These are phyloP conservation scores for Aphaenogaster floridana DNA, from an alignment of 1,140 invertebrate genomes.

Conservation along the genomic window DNA sequence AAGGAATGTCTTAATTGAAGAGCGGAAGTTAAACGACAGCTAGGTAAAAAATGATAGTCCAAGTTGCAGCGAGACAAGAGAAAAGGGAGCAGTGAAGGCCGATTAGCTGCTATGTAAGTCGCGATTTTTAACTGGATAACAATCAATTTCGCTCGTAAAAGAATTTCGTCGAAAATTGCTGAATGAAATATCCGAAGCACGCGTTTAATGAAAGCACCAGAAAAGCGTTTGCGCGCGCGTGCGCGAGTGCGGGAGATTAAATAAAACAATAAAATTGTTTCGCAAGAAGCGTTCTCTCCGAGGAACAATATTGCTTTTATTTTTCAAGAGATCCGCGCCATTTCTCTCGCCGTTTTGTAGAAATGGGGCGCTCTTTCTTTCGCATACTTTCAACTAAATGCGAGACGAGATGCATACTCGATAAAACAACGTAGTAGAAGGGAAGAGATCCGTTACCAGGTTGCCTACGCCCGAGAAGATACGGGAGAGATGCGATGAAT, in stretches of 20 bases:
- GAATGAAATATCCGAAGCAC: constrained; percentile 54
- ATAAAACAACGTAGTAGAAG: constrained; percentile 25
- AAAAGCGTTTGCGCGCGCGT: constrained; percentile 11
- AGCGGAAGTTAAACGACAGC: neutral
- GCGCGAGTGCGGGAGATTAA: constrained; percentile 24
- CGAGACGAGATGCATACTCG: constrained; percentile 20
- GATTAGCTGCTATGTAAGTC: neutral
- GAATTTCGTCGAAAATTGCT: constrained; percentile 55
- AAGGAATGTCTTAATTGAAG: constrained; percentile 39
- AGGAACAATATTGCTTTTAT: constrained; percentile 61
- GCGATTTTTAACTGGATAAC: constrained; percentile 33
- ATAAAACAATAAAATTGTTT: constrained; percentile 65
- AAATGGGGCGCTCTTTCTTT: constrained; percentile 36
- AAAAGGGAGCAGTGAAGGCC: neutral
- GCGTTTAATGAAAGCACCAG: constrained; percentile 61
- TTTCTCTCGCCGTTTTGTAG: constrained; percentile 29
- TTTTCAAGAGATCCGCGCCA: constrained; percentile 45
- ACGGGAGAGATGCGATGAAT: constrained; percentile 30
- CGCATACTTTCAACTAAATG: constrained; percentile 41
- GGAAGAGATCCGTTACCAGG: constrained; percentile 9
- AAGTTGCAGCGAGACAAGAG: neutral
- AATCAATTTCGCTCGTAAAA: constrained; percentile 47
- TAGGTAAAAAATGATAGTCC: neutral
- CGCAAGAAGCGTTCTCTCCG: constrained; percentile 39
- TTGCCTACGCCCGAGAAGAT: constrained; percentile 20